phyloP scores from a whole-genome alignment of 2,888 invertebrate species.

The Iselma pallidipennis region DNA sequence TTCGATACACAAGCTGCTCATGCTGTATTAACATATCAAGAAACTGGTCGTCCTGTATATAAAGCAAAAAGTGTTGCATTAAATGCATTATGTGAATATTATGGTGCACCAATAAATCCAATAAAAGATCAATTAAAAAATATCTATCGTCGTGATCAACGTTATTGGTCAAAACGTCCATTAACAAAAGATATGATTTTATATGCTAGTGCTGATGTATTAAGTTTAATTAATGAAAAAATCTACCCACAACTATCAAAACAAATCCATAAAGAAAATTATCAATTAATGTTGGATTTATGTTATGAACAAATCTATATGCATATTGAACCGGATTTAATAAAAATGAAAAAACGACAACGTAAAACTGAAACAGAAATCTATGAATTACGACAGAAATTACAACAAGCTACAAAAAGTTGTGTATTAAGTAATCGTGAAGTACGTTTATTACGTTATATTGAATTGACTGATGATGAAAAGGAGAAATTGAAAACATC shows the following conservation, averaged over 20 bases:
- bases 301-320: constrained; percentile 86
- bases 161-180: constrained; percentile 86
- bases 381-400: constrained; percentile 79
- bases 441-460: constrained; percentile 81
- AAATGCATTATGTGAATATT: constrained; percentile 87
- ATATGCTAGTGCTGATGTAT: constrained; percentile 87
- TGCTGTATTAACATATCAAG: constrained; percentile 87
- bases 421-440: constrained; percentile 91
- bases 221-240: constrained; percentile 83
- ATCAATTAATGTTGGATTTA: constrained; percentile 76
- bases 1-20: constrained; percentile 89
- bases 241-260: constrained; percentile 75
- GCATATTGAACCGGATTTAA: constrained; percentile 83
- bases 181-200: constrained; percentile 88
- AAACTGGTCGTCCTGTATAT: constrained; percentile 87
- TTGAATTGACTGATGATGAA: constrained; percentile 90
- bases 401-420: constrained; percentile 80
- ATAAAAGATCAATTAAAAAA: constrained; percentile 89
- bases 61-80: constrained; percentile 93
- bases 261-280: constrained; percentile 72
- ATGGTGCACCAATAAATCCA: constrained; percentile 86
- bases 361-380: constrained; percentile 91
- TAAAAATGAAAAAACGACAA: constrained; percentile 85
- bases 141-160: constrained; percentile 80
- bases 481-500: constrained; percentile 89